Conservation (phyloP, 2,888 invertebrate genomes). For the Cosmia pyralina region DNA sequence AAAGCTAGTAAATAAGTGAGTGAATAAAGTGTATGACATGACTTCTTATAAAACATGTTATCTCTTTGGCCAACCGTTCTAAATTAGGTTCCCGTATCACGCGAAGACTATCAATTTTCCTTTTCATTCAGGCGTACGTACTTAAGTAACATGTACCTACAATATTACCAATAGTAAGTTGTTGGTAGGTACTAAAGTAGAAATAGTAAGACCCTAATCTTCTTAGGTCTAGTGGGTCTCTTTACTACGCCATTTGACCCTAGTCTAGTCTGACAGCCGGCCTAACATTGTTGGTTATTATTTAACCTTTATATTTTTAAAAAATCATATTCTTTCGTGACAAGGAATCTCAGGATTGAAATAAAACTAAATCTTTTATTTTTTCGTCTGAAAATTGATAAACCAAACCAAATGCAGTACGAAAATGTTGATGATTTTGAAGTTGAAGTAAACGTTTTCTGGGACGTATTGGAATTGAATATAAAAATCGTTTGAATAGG, state of each 20-base stretch:
- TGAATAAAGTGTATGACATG: not conserved
- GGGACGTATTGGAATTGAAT: conserved; percentile 6
- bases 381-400: not conserved
- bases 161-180: conserved; percentile 3
- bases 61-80: not conserved
- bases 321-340: not conserved
- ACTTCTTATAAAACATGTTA: not conserved
- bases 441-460: not conserved
- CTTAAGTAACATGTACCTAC: not conserved
- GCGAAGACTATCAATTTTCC: not conserved
- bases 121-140: not conserved
- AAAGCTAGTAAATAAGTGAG: not conserved
- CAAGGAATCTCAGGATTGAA: not conserved
- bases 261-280: conserved; percentile 2
- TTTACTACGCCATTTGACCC: conserved; percentile 17
- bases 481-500: not conserved
- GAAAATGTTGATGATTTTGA: not conserved
- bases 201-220: conserved; percentile 17
- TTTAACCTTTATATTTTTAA: not conserved
- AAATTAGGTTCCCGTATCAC: not conserved
- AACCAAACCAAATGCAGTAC: not conserved
- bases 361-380: not conserved
- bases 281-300: not conserved
- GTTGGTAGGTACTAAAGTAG: conserved; percentile 7
- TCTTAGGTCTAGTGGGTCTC: conserved; percentile 8